Conservation (phyloP, 1,140 invertebrate species). For the Contarinia nasturtii region DNA sequence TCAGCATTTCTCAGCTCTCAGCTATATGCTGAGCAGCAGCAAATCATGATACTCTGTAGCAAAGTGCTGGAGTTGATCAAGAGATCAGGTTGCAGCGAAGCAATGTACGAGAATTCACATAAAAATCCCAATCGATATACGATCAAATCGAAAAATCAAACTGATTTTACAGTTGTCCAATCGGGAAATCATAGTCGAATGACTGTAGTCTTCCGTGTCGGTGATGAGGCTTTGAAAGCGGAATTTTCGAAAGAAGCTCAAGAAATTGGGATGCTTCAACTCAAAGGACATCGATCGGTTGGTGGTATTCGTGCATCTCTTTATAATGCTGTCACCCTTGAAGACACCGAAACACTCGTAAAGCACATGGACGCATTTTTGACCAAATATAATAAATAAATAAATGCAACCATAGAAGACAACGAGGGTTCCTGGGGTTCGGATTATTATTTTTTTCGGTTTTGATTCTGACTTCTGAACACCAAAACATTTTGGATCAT, state of each 20-base stretch:
- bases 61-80: slow-evolving; percentile 86
- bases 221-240: slow-evolving; percentile 64
- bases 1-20: too few species aligned
- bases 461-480: too few species aligned
- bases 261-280: slow-evolving; percentile 56
- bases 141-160: slow-evolving; percentile 66
- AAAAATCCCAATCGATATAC: slow-evolving; percentile 69
- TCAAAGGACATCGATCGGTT: slow-evolving; percentile 92
- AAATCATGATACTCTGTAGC: too few species aligned
- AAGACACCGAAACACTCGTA: slow-evolving; percentile 54
- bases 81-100: slow-evolving; percentile 61
- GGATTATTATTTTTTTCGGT: too few species aligned
- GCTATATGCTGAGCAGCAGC: too few species aligned
- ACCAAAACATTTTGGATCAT: too few species aligned
- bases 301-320: slow-evolving; percentile 88
- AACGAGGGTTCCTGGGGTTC: too few species aligned
- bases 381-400: slow-evolving; percentile 18
- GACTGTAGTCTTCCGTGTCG: slow-evolving; percentile 85
- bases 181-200: slow-evolving; percentile 57
- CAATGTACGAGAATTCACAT: slow-evolving; percentile 50
- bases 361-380: slow-evolving; percentile 73
- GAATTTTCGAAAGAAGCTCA: slow-evolving; percentile 68
- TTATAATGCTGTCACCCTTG: slow-evolving; percentile 78
- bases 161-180: slow-evolving; percentile 71
- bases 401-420: too few species aligned